Base-by-base conservation (phyloP, 2,797 vertebrate species). In the Pteronotus mesoamericanus region DNA sequence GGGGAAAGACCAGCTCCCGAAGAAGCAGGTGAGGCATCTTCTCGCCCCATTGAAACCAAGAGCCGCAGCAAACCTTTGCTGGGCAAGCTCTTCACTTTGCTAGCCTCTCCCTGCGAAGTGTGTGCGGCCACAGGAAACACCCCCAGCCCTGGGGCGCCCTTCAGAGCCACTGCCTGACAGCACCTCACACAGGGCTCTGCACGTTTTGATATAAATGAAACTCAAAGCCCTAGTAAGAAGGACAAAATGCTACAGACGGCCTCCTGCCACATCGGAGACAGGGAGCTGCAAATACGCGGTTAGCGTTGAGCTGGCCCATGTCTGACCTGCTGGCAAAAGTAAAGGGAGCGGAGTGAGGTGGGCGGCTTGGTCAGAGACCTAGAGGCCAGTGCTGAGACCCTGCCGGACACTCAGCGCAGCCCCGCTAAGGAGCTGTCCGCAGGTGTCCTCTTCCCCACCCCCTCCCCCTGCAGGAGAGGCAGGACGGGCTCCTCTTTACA, bases 11-110 rank as follows among this genome's bases (percentile, higher is more conserved):
- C 39, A 18, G 16, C 72, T 46, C 44, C 26, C 14, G 53, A 51
- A 42, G 19, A 32, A 2, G 6, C 0, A 0, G 1, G 19, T 0
- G 2, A 61, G 26, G 14, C n/a, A 19, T 37, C 26, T 37, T 19
- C 42, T 46, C 29, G 14, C 24, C 59, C 10, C 5, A 8, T 8
- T 29, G 14, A 69, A 57, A 44, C 26, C 21, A 39, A 46, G 51
- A 64, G 32, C 79, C 3, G 46, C 39, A 29, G 26, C 68, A 34
- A 61, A 16, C 19, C 34, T n/a, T 42, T 32, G 29, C 11, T 9
- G 8, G 57, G 66, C 8, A 29, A 39, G 71, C 2, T n/a, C n/a
- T n/a, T n/a, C n/a, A n/a, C 0, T 29, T 32, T 12, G n/a, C 42
- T 0, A 21, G 21, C 14, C 37, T 71, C 53, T 10, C 10, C 21